phyloP scores from a whole-genome alignment of 1,140 invertebrate species.

The Leptinotarsa defecta region DNA sequence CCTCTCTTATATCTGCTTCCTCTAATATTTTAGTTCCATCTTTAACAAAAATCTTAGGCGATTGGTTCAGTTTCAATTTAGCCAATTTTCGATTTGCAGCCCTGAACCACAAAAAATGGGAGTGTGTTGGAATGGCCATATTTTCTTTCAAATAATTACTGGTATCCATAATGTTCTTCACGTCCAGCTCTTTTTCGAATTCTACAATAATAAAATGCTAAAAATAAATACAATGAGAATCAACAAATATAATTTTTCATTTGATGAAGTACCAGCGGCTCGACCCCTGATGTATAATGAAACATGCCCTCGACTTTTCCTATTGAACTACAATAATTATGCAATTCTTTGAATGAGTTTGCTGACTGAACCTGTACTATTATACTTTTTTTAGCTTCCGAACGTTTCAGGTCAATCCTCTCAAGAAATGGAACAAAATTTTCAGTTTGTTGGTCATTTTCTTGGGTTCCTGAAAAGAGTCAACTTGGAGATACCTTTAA shows the following conservation, averaged over 20 bases:
- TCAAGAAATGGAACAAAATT: constrained; percentile 48
- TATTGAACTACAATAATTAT: constrained; percentile 66
- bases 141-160: constrained; percentile 59
- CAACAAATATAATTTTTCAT: background rate
- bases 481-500: background rate
- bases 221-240: constrained; percentile 35
- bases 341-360: constrained; percentile 64
- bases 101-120: constrained; percentile 71
- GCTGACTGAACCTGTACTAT: constrained; percentile 68
- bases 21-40: constrained; percentile 47
- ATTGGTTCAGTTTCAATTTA: constrained; percentile 46
- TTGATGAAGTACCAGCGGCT: constrained; percentile 52
- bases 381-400: constrained; percentile 65
- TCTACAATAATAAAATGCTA: constrained; percentile 74
- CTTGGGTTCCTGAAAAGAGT: background rate
- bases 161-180: constrained; percentile 55
- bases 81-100: constrained; percentile 53
- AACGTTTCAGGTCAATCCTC: constrained; percentile 43
- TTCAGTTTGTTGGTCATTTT: background rate
- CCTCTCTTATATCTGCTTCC: constrained; percentile 46
- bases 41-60: constrained; percentile 40
- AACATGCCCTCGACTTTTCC: constrained; percentile 64
- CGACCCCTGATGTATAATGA: constrained; percentile 63
- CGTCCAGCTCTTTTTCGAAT: constrained; percentile 59
- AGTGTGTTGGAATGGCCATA: constrained; percentile 64